Conservation (phyloP, 2,888 invertebrate species). For the Stratiomys singularior region DNA sequence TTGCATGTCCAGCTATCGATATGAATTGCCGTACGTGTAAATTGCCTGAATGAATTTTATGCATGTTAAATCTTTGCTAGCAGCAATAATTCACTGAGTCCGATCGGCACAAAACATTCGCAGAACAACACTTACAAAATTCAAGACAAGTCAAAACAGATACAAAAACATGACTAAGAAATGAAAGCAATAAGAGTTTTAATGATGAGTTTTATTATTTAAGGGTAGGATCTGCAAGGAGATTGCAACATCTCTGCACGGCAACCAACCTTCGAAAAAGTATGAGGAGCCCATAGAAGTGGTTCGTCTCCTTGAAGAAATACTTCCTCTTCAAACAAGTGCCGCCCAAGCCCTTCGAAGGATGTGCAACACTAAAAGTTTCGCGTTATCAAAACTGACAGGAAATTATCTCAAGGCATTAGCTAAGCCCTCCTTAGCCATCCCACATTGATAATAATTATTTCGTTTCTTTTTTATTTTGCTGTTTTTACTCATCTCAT, state of each 20-base stretch:
- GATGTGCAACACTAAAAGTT: too few relatives aligned
- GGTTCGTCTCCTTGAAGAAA: too few relatives aligned
- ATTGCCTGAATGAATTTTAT: not conserved
- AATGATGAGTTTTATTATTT: not conserved
- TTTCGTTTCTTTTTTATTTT: not conserved
- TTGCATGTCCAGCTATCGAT: not conserved
- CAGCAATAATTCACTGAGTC: conserved; percentile 21
- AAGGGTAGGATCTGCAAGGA: not conserved
- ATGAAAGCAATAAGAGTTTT: not conserved
- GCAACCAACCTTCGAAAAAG: too few relatives aligned
- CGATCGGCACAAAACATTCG: conserved; percentile 10
- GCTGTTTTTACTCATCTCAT: not conserved
- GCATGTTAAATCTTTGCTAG: conserved; percentile 10
- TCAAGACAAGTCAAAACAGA: not conserved
- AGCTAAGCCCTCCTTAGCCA: too few relatives aligned
- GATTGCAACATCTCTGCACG: too few relatives aligned
- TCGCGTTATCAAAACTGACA: too few relatives aligned
- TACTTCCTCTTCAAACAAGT: too few relatives aligned
- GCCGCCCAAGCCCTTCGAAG: too few relatives aligned
- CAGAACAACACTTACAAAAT: conserved; percentile 20
- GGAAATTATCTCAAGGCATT: too few relatives aligned
- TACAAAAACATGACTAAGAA: not conserved
- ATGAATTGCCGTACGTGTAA: too few relatives aligned
- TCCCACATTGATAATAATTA: not conserved
- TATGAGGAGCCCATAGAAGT: too few relatives aligned